Percentiles rank a stretch among this genome's conserved stretches.
Conservation (phyloP, 2,888 invertebrate genomes). For the Rugalucina vietnamica region DNA sequence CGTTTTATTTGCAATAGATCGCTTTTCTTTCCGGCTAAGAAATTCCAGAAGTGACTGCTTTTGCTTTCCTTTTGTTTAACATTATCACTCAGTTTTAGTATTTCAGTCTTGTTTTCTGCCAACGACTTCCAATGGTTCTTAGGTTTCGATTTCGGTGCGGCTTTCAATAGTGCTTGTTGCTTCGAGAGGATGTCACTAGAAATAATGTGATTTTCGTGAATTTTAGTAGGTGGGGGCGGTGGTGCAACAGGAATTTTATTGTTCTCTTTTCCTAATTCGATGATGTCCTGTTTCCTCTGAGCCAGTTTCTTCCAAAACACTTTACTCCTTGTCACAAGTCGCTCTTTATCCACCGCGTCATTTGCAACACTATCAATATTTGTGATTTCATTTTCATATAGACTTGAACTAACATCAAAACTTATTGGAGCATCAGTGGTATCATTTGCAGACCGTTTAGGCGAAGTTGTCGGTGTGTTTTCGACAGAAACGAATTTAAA, state of each 20-base stretch:
- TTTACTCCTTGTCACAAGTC: conserved; percentile 47
- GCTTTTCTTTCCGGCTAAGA: conserved; percentile 45
- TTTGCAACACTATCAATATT: neutral
- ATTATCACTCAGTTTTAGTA: conserved; percentile 35
- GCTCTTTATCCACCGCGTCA: neutral
- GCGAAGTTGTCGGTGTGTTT: neutral
- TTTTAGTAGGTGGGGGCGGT: neutral
- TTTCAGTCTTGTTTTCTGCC: conserved; percentile 50
- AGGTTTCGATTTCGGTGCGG: conserved; percentile 33
- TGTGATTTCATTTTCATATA: neutral
- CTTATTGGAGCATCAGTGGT: too few species aligned
- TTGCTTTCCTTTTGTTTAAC: conserved; percentile 33
- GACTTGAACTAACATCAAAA: neutral
- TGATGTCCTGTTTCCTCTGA: conserved; percentile 35
- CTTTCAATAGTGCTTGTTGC: conserved; percentile 45
- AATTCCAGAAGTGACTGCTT: conserved; percentile 49
- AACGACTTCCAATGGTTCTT: conserved; percentile 50
- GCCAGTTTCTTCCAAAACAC: conserved; percentile 53
- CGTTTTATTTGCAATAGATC: conserved; percentile 44
- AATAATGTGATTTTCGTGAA: conserved; percentile 13
- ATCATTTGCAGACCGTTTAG: neutral
- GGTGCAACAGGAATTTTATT: neutral
- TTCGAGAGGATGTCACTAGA: conserved; percentile 46
- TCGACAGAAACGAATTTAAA: conserved; percentile 42
- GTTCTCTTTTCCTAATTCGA: conserved; percentile 21